Evolutionary conservation across 2,797 vertebrate genomes (phyloP).

Genomic region (Chiloscyllium punctatum): DNA sequence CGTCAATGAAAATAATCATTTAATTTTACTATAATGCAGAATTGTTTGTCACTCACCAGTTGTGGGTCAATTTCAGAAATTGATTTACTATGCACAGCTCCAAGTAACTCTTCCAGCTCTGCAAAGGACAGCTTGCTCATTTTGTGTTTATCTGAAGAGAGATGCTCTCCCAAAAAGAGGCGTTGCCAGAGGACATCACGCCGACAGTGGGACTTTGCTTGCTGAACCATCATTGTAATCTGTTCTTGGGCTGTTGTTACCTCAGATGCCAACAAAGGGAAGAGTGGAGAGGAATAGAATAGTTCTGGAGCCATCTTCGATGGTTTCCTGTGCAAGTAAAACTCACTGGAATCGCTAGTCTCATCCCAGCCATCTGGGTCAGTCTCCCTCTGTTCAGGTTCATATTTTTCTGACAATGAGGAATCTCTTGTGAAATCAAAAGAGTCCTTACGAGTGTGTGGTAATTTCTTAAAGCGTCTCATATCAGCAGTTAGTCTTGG

Average conservation of each 20-base stretch:
- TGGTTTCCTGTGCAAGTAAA: conserved; percentile 52
- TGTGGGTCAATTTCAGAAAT: conserved; percentile 89
- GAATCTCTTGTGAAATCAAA: conserved; percentile 58
- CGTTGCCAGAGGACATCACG: conserved; percentile 93
- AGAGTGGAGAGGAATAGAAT: conserved; percentile 69
- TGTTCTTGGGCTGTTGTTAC: conserved; percentile 73
- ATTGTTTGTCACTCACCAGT: conserved; percentile 62
- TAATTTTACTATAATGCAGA: neutral
- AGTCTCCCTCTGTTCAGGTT: conserved; percentile 61
- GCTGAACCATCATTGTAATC: conserved; percentile 81
- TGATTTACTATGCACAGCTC: conserved; percentile 83
- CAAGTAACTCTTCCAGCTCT: conserved; percentile 89
- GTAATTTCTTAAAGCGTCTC: conserved; percentile 87
- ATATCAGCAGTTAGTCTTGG: conserved; percentile 88
- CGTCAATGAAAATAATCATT: neutral
- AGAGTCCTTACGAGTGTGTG: conserved; percentile 70
- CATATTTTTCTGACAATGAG: conserved; percentile 51
- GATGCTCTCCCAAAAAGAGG: conserved; percentile 87
- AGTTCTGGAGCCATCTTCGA: conserved; percentile 54
- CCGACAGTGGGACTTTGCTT: conserved; percentile 92
- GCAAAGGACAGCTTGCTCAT: conserved; percentile 78
- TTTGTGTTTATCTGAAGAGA: conserved; percentile 84
- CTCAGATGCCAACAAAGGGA: conserved; percentile 79
- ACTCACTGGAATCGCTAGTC: conserved; percentile 58
- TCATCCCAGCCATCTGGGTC: conserved; percentile 54